Evolutionary conservation across 2,888 invertebrate species (phyloP), one percentile per base, ranked within the genome.

Genomic region (Euspilapteryx auroguttella): DNA sequence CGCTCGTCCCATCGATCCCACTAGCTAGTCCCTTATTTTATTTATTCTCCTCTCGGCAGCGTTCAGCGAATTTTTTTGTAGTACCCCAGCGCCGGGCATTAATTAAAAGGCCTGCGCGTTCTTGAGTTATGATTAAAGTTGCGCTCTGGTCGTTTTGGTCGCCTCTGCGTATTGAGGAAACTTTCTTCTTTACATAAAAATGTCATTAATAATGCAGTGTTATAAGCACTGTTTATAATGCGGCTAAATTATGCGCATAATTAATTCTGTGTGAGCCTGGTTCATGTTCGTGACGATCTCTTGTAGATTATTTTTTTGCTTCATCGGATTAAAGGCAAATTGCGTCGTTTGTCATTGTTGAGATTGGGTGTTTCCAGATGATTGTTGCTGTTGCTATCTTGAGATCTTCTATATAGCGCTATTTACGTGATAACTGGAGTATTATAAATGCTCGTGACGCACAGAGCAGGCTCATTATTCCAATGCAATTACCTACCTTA

Each of bases 1-100:
- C 48, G 43, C 45, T 41, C 45, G 41, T 37, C 32, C 37, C 38
- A 15, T 32, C 29, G 29, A 34, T 31, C 26, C 26, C 17, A 8
- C 15, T 14, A 11, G 12, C 14, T 22, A 11, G 23, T 14, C 11
- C 13, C 12, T n/a, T n/a, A 12, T 12, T 24, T 28, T 28, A 22
- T 28, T 28, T 28, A 28, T 28, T 28, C 28, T 14, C 8, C 15
- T 15, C 28, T 12, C 7, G 10, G 4, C 28, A 23, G 25, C 15
- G 17, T 17, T 25, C 25, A 5, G 15, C 27, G 21, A 10, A 21
- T 8, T 27, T 27, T 27, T 27, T 27, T 20, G 13, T 13, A 20
- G 27, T 14, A 20, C 17, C 25, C 25, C 12, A n/a, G n/a, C n/a
- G n/a, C n/a, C n/a, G 9, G 12, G 27, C 21, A 27, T 27, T 27